A percentile compares a stretch with the other conserved stretches of the same genome.
phyloP scores from a whole-genome alignment of 2,888 invertebrate species.

The Tryphoninae sp. region DNA sequence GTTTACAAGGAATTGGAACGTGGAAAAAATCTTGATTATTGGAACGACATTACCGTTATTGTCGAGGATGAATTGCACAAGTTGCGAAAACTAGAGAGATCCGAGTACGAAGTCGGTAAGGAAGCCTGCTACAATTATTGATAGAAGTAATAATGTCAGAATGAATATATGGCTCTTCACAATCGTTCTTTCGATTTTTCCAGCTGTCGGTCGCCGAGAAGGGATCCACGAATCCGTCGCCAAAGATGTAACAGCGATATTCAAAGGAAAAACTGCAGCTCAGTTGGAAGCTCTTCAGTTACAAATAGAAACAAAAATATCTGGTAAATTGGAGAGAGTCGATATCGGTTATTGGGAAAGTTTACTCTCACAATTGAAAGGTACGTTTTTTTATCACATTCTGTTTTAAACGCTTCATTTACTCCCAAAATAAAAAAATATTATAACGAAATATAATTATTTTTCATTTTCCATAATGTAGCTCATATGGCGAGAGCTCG shows the following conservation, averaged over 20 bases:
- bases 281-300: conserved; percentile 92
- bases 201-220: conserved; percentile 85
- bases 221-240: conserved; percentile 96
- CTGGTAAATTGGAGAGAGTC: conserved; percentile 92
- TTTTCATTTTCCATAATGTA: conserved; percentile 72
- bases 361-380: conserved; percentile 95
- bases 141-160: not conserved
- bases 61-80: conserved; percentile 96
- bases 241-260: conserved; percentile 93
- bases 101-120: conserved; percentile 84
- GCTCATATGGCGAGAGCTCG: conserved; percentile 97
- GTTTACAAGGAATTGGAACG: conserved; percentile 96
- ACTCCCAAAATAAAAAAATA: conserved; percentile 1
- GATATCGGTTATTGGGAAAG: conserved; percentile 99
- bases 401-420: conserved; percentile 6
- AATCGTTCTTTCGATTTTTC: conserved; percentile 30
- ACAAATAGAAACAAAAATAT: conserved; percentile 94
- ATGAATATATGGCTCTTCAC: not conserved
- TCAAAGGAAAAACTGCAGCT: conserved; percentile 95
- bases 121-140: conserved; percentile 18
- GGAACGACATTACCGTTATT: conserved; percentile 97
- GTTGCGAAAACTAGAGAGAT: conserved; percentile 88
- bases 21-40: conserved; percentile 93
- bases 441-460: conserved; percentile 33
- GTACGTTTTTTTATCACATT: conserved; percentile 76